These are phyloP conservation scores for Asteroscopus sphinx DNA, from an alignment of 2,888 invertebrate genomes.

Conservation along the genomic window DNA sequence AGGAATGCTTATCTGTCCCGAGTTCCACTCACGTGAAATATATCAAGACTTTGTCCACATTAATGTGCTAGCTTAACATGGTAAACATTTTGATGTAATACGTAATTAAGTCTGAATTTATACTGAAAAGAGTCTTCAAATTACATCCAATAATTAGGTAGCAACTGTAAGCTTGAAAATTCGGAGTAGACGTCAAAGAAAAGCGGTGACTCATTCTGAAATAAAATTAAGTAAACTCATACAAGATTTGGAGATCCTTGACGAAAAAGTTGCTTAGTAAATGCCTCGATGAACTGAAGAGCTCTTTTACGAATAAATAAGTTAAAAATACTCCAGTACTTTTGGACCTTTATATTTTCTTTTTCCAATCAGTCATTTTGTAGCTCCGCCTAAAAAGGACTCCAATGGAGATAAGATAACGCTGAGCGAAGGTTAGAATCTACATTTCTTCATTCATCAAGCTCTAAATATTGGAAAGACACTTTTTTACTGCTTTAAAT, in stretches of 20 bases:
- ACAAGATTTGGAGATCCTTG: slow-evolving; percentile 27
- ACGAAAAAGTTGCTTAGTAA: slow-evolving; percentile 22
- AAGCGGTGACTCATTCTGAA: slow-evolving; percentile 31
- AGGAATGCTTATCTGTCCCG: slow-evolving; percentile 53
- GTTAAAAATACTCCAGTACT: slow-evolving; percentile 23
- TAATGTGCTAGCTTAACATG: slow-evolving; percentile 37
- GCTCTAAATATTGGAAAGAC: neutral
- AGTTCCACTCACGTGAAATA: slow-evolving; percentile 40
- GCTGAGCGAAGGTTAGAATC: slow-evolving; percentile 31
- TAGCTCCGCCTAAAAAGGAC: slow-evolving; percentile 8
- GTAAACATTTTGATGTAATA: slow-evolving; percentile 31
- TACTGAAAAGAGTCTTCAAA: slow-evolving; percentile 17
- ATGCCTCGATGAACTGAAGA: slow-evolving; percentile 7
- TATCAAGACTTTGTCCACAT: slow-evolving; percentile 40
- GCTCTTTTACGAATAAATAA: slow-evolving; percentile 25
- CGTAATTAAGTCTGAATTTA: slow-evolving; percentile 24
- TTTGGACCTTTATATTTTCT: slow-evolving; percentile 9
- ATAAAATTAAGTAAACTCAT: slow-evolving; percentile 35
- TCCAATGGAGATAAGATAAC: slow-evolving; percentile 39
- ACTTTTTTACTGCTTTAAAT: slow-evolving; percentile 9
- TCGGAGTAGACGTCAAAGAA: slow-evolving; percentile 30
- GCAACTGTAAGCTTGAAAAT: slow-evolving; percentile 23
- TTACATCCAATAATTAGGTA: slow-evolving; percentile 21
- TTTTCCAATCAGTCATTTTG: slow-evolving; percentile 38
- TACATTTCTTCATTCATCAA: slow-evolving; percentile 42